Evolutionary conservation across 2,888 invertebrate genomes (phyloP).

Genomic region (Xanthorhoe spadicearia): DNA sequence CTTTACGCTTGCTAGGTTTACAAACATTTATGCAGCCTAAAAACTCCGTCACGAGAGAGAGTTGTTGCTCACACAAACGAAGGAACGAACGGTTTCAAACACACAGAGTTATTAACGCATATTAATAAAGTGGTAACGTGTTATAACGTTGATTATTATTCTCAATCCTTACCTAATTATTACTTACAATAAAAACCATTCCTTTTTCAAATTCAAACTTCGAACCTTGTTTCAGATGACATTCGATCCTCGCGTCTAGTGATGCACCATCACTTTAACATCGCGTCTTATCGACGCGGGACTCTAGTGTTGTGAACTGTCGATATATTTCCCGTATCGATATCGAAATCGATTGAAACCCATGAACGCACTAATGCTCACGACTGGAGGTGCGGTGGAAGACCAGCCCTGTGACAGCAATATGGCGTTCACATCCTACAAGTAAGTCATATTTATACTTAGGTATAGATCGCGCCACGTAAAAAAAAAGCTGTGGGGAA

Average conservation of each 20-base stretch:
- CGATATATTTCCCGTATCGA: conserved; percentile 44
- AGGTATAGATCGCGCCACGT: too few relatives aligned
- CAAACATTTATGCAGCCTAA: too few relatives aligned
- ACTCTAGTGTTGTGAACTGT: conserved; percentile 66
- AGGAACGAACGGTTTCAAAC: too few relatives aligned
- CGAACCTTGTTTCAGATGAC: conserved; percentile 59
- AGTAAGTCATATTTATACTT: conserved; percentile 54
- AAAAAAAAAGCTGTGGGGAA: too few relatives aligned
- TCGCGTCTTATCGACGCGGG: conserved; percentile 67
- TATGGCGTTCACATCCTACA: conserved; percentile 80
- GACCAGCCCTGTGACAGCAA: conserved; percentile 78
- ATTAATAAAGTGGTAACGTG: too few relatives aligned
- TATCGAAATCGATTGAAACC: conserved; percentile 55
- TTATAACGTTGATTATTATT: too few relatives aligned
- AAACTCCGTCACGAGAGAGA: too few relatives aligned
- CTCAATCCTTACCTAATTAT: too few relatives aligned
- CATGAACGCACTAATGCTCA: conserved; percentile 82
- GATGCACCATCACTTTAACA: conserved; percentile 66
- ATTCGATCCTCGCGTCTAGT: conserved; percentile 56
- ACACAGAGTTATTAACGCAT: too few relatives aligned
- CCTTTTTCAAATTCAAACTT: conserved; percentile 27
- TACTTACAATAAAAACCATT: not conserved
- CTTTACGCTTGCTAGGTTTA: too few relatives aligned
- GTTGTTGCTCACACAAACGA: too few relatives aligned
- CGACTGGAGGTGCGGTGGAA: conserved; percentile 72